Base-by-base conservation (phyloP, 2,888 invertebrate species). In the Gastracanthus pulcherrimus region DNA sequence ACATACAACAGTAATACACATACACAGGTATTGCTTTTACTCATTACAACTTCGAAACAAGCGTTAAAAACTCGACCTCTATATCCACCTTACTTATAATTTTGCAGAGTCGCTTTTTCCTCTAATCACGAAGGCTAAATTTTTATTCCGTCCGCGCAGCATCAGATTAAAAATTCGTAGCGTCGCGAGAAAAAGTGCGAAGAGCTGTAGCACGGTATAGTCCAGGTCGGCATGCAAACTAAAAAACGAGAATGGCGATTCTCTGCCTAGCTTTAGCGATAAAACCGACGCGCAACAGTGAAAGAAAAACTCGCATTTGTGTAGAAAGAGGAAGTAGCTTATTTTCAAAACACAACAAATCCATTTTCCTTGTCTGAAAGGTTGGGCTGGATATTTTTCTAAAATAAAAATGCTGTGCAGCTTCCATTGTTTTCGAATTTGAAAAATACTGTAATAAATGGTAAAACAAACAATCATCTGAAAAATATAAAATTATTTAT, bases 91-190 rank as follows among this genome's bases (percentile, higher is more conserved):
- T 51, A 23, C 51, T 23, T 19, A 23, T 23, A 23, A 19, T 23
- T 29, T 41, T 16, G n/a, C 2, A 16, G n/a, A n/a, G 3, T 36
- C n/a, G 26, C 45, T 69, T 45, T 41, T 69, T 41, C 38, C n/a
- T 66, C 55, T 64, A 78, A 78, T 78, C 71, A 58, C 29, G 23
- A 13, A 6, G 16, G 31, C 4, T 64, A 55, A 3, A 78, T 78
- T 67, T 74, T 74, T 36, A 79, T 79, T 67, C 60, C 19, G 60
- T 23, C 34, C 45, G 26, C 36, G 51, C 31, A 64, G 38, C 72
- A 67, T 69, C 67, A 60, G 74, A 79, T 67, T 76, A 79, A 79
- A 79, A 74, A 74, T 79, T 72, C 64, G 74, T 26, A 29, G 45
- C 19, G 19, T 7, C 7, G 45, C 6, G 60, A 55, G 38, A 16